Evolutionary conservation across 2,797 vertebrate species (phyloP).

Genomic region (Phalloptychus januarius): DNA sequence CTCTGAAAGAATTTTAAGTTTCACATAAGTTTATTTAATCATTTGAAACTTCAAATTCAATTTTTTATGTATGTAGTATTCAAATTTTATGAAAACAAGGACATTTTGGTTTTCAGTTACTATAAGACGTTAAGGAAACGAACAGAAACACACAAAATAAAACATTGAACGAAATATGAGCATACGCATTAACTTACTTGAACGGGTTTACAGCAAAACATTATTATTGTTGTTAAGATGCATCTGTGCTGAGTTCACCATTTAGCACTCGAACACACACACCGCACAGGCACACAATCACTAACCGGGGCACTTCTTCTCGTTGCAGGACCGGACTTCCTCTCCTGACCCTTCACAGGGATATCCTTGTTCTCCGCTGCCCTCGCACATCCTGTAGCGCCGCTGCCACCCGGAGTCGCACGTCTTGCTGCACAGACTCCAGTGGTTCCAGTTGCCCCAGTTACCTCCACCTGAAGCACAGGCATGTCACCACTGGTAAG

Average conservation of each 20-base stretch:
- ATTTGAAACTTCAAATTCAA: not conserved
- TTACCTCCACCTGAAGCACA: slow-evolving; percentile 85
- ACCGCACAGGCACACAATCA: slow-evolving; percentile 15
- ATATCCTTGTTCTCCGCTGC: slow-evolving; percentile 86
- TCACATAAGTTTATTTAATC: not conserved
- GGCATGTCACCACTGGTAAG: slow-evolving; percentile 5
- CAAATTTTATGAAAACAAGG: not conserved
- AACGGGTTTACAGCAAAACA: no score
- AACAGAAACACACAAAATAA: not conserved
- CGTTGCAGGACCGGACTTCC: slow-evolving; percentile 94
- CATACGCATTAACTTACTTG: no score
- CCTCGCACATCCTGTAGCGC: slow-evolving; percentile 95
- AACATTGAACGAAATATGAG: not conserved
- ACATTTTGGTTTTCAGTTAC: not conserved
- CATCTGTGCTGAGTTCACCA: not conserved
- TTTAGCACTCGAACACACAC: not conserved
- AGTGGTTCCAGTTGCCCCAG: slow-evolving; percentile 96
- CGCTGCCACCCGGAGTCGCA: slow-evolving; percentile 97
- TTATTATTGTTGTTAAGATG: not conserved
- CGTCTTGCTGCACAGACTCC: slow-evolving; percentile 96
- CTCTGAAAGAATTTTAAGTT: not conserved
- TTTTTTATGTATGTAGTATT: not conserved
- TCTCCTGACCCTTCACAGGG: slow-evolving; percentile 94
- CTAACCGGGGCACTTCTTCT: slow-evolving; percentile 97
- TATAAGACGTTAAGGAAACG: not conserved